These are phyloP conservation scores for Bubo blakistoni DNA, from an alignment of 2,113 vertebrate species.

Conservation along the genomic window DNA sequence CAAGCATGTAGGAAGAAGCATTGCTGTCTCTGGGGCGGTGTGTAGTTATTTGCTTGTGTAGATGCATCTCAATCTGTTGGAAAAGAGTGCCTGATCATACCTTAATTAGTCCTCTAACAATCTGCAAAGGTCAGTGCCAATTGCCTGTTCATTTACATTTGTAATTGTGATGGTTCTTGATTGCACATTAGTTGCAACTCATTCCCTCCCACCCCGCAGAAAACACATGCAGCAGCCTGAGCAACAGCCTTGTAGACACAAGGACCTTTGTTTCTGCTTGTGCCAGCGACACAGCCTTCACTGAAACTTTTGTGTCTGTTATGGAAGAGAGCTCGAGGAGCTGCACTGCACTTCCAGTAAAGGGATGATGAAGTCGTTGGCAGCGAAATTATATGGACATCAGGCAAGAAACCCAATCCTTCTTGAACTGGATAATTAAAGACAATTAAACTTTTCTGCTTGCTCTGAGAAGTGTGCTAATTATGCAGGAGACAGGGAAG, in stretches of 20 bases:
- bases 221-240: not conserved
- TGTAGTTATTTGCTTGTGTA: slow-evolving; percentile 10
- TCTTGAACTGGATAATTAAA: slow-evolving; percentile 89
- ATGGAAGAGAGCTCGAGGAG: slow-evolving; percentile 16
- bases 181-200: slow-evolving; percentile 72
- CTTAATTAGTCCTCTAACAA: slow-evolving; percentile 81
- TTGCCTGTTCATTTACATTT: slow-evolving; percentile 79
- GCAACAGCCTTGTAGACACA: not conserved
- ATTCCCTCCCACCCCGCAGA: slow-evolving; percentile 44
- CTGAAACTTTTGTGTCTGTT: not conserved
- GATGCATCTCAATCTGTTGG: slow-evolving; percentile 68
- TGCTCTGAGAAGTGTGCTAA: slow-evolving; percentile 87
- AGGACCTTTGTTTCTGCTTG: slow-evolving; percentile 18
- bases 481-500: slow-evolving; percentile 74
- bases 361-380: slow-evolving; percentile 81
- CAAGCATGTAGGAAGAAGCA: not conserved
- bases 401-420: slow-evolving; percentile 85
- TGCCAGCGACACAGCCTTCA: not conserved
- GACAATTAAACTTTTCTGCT: slow-evolving; percentile 91
- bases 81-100: slow-evolving; percentile 70
- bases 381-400: slow-evolving; percentile 81
- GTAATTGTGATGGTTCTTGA: slow-evolving; percentile 79
- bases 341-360: slow-evolving; percentile 24
- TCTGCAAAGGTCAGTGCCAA: slow-evolving; percentile 79
- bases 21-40: not conserved